These are phyloP conservation scores for Pseudomyrmex gracilis DNA, from an alignment of 1,140 invertebrate genomes.

Conservation along the genomic window DNA sequence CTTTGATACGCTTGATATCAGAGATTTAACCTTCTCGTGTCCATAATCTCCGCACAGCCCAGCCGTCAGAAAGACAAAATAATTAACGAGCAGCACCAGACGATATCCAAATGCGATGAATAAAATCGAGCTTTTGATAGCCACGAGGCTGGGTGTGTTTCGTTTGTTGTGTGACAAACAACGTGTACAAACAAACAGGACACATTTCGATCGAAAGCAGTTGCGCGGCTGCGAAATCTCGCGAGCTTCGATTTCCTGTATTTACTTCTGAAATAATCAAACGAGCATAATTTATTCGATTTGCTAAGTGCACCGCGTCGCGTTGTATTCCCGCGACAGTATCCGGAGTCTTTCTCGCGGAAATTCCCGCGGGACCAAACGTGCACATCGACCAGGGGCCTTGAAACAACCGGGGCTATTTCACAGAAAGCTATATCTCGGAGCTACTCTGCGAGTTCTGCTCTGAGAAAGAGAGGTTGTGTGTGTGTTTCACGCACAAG, in stretches of 20 bases:
- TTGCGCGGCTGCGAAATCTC: too few relatives aligned
- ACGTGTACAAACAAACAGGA: too few relatives aligned
- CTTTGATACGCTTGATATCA: constrained; percentile 51
- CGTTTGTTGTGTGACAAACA: background rate
- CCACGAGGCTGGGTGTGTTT: background rate
- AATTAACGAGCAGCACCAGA: background rate
- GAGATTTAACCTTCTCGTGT: constrained; percentile 46
- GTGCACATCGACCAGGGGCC: background rate
- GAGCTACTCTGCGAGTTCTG: background rate
- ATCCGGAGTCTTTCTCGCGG: too few relatives aligned
- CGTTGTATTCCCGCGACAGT: too few relatives aligned
- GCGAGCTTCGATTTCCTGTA: too few relatives aligned
- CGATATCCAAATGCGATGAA: constrained; percentile 9
- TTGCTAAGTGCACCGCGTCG: too few relatives aligned
- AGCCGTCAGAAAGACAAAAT: constrained; percentile 1
- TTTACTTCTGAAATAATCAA: too few relatives aligned
- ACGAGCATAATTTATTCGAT: too few relatives aligned
- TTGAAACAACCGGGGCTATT: constrained; percentile 43
- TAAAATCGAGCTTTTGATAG: constrained; percentile 15
- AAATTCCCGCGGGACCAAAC: too few relatives aligned
- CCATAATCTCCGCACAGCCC: constrained; percentile 46
- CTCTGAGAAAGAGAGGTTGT: constrained; percentile 47
- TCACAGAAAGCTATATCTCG: background rate
- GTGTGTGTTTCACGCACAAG: constrained; percentile 46
- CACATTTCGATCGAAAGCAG: background rate